Base-by-base conservation (phyloP, 2,113 vertebrate species). In the Mesoclemmys tuberculata region DNA sequence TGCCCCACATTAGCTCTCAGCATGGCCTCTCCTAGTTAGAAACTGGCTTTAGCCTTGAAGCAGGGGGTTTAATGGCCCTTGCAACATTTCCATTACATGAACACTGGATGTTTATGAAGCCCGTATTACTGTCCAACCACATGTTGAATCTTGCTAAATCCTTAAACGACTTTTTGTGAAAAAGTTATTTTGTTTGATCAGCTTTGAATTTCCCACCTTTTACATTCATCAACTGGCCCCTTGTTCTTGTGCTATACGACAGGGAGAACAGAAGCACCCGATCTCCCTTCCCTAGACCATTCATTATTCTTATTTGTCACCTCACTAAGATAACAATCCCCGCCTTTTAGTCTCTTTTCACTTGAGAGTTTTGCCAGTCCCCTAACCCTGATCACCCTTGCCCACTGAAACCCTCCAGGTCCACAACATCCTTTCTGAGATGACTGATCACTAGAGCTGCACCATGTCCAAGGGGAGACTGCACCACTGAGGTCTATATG, bases 181-280 rank as follows among this genome's bases (percentile, higher is more conserved):
- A 86, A 80, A 44, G 77, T 64, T 64, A 41, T 87, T 52, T 86
- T 61, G 38, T 89, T 85, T 80, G 80, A 0, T 18, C 8, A 31
- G 3, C 51, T 94, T 90, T 87, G 56, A 87, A 82, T 92, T 61
- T 74, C 84, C 38, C 19, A 82, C 51, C 44, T 55, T 94, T 93
- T 54, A 46, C 82, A 91, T 92, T 52, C 56, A 46, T 88, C 82
- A 56, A 86, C 78, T 38, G 56, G 56, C 56, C 56, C 56, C 56
- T 58, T 58, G 87, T 71, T 82, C 78, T 22, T 77, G 87, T 24
- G 68, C 89, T 6, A 48, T 16, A 41, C 87, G 61, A 85, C 8
- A 18, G 16, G 85, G 77, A 86, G 93, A 92, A 22, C 49, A 85
- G 68, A 55, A 91, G 79, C 44, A 38, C 82, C 14, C n/a, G 86